A percentile compares a stretch with the other conserved stretches of the same genome.
Evolutionary conservation across 1,140 invertebrate species (phyloP).

Genomic region (Drosophila bifasciata): DNA sequence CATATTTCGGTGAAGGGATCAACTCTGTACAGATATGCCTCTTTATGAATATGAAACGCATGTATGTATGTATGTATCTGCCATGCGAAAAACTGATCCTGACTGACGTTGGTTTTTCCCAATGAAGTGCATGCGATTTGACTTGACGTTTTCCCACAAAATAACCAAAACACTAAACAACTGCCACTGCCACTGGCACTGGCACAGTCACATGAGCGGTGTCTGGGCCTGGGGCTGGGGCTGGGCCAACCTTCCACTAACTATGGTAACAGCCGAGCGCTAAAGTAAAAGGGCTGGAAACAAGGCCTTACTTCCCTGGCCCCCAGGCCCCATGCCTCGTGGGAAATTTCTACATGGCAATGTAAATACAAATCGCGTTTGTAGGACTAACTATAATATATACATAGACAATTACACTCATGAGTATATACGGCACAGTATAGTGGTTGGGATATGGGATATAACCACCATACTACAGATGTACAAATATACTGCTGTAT

Average conservation of each 20-base stretch:
- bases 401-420: constrained; percentile 32
- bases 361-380: constrained; percentile 65
- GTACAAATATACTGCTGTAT: constrained; percentile 10
- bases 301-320: constrained; percentile 39
- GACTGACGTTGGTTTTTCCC: constrained; percentile 46
- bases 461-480: constrained; percentile 23
- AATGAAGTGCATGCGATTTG: constrained; percentile 62
- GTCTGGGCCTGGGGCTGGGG: constrained; percentile 3
- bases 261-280: neutral
- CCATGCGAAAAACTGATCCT: neutral
- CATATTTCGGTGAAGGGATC: too few species aligned
- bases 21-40: too few species aligned
- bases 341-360: constrained; percentile 66
- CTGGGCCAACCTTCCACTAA: constrained; percentile 1
- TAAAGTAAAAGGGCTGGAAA: constrained; percentile 66
- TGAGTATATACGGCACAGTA: neutral
- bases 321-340: constrained; percentile 43
- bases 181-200: constrained; percentile 16
- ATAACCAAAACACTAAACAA: constrained; percentile 60
- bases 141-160: constrained; percentile 65
- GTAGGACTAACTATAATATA: constrained; percentile 40
- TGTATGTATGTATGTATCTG: too few species aligned
- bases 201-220: neutral
- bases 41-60: too few species aligned
- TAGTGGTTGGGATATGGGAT: neutral